phyloP scores from a whole-genome alignment of 1,140 invertebrate species.

The Drosophila arizonae region DNA sequence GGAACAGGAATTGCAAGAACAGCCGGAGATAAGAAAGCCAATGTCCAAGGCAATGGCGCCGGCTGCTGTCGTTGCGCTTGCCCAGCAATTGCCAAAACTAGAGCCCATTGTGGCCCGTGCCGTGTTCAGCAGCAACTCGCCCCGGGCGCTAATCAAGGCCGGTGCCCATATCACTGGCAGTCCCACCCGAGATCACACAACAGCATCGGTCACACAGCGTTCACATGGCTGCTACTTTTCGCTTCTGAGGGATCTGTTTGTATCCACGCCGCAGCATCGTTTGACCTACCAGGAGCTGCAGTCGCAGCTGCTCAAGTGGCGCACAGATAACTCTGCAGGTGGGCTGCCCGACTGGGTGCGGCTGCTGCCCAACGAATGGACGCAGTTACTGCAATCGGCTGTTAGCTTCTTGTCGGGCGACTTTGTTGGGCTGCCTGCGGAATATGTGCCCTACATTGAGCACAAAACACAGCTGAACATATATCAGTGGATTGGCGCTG shows the following conservation, averaged over 20 bases:
- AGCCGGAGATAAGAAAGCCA: conserved; percentile 2
- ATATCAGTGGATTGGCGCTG: conserved; percentile 98
- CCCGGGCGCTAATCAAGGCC: conserved; percentile 31
- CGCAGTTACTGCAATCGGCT: conserved; percentile 89
- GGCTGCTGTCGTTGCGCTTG: conserved; percentile 2
- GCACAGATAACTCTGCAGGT: conserved; percentile 86
- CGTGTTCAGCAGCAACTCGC: conserved; percentile 10
- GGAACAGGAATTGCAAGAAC: conserved; percentile 39
- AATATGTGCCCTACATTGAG: conserved; percentile 96
- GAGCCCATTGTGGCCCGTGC: conserved; percentile 43
- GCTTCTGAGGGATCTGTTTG: conserved; percentile 91
- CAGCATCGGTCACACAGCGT: conserved; percentile 85
- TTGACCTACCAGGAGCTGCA: conserved; percentile 90
- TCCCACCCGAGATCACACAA: conserved; percentile 29
- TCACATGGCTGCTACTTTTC: conserved; percentile 93
- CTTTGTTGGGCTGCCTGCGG: conserved; percentile 90
- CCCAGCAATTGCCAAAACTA: conserved; percentile 53
- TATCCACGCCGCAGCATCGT: conserved; percentile 91
- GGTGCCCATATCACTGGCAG: conserved; percentile 46
- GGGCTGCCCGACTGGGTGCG: conserved; percentile 88
- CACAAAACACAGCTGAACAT: conserved; percentile 89
- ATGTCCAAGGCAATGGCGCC: conserved; percentile 40
- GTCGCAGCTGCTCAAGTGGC: conserved; percentile 90
- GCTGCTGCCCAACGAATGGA: conserved; percentile 88
- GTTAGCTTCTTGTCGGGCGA: conserved; percentile 95